A percentile compares a stretch with the other conserved stretches of the same genome.
phyloP scores from a whole-genome alignment of 2,113 vertebrate genomes.

The Percina caprodes region DNA sequence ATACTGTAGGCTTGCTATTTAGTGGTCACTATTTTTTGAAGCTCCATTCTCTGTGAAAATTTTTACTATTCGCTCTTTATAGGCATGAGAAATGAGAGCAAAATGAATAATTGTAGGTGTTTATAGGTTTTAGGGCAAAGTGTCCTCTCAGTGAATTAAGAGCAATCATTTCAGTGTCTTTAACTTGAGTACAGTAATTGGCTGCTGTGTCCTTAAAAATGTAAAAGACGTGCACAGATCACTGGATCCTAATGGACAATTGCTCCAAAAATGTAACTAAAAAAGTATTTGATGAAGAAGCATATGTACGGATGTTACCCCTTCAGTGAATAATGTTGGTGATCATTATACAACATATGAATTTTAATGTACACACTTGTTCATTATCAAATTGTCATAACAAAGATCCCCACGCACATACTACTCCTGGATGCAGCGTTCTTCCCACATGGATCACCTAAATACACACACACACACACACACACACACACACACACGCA shows the following conservation, averaged over 20 bases:
- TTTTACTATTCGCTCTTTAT: background rate
- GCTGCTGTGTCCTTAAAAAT: background rate
- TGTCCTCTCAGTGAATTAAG: background rate
- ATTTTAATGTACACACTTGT: constrained; percentile 11
- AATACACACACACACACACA: constrained; percentile 26
- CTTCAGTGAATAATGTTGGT: constrained; percentile 11
- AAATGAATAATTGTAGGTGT: background rate
- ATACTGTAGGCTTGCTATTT: background rate
- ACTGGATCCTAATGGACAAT: background rate
- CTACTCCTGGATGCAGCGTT: constrained; percentile 10
- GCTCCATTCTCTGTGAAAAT: background rate
- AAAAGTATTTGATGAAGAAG: background rate
- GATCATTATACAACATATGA: constrained; percentile 9
- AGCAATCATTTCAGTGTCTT: background rate
- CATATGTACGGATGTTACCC: background rate
- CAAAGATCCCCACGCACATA: constrained; percentile 14
- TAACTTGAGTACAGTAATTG: background rate
- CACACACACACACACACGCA: constrained; percentile 7
- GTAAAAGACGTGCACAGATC: background rate
- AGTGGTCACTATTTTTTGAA: background rate
- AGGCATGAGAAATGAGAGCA: background rate
- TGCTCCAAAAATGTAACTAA: background rate
- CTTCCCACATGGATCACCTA: constrained; percentile 34
- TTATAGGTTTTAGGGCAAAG: background rate
- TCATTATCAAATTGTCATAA: background rate